A percentile compares a stretch with the other conserved stretches of the same genome.
These are phyloP conservation scores for Podarcis cretensis DNA, from an alignment of 2,113 vertebrate species.

Conservation along the genomic window DNA sequence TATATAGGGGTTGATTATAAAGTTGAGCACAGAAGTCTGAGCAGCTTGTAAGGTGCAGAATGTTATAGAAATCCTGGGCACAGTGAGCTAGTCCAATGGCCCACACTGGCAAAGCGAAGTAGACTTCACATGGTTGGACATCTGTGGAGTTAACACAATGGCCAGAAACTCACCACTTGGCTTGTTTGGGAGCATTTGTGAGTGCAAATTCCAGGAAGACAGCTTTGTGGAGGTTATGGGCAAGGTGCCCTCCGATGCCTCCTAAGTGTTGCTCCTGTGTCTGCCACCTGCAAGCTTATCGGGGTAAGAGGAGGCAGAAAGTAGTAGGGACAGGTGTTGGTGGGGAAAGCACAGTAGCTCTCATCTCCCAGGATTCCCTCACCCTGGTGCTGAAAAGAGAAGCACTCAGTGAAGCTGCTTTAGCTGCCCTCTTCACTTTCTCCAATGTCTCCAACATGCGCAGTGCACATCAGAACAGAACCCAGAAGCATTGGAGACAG, in stretches of 20 bases:
- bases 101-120: neutral
- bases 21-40: neutral
- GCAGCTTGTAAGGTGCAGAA: neutral
- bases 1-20: neutral
- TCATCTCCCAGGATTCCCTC: neutral
- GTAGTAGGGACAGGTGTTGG: neutral
- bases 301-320: neutral
- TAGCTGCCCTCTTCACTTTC: neutral
- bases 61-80: neutral
- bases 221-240: neutral
- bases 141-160: neutral
- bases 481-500: neutral
- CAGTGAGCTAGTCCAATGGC: neutral
- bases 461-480: neutral
- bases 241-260: too few species aligned
- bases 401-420: neutral
- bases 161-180: neutral
- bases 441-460: neutral
- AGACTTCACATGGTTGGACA: neutral
- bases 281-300: neutral
- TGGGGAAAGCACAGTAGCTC: neutral
- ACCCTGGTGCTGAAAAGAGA: neutral
- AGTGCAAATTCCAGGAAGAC: neutral
- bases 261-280: neutral
- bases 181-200: neutral